A percentile compares a stretch with the other conserved stretches of the same genome.
Conservation (phyloP, 2,888 invertebrate species). For the Steinernema scapterisci region DNA sequence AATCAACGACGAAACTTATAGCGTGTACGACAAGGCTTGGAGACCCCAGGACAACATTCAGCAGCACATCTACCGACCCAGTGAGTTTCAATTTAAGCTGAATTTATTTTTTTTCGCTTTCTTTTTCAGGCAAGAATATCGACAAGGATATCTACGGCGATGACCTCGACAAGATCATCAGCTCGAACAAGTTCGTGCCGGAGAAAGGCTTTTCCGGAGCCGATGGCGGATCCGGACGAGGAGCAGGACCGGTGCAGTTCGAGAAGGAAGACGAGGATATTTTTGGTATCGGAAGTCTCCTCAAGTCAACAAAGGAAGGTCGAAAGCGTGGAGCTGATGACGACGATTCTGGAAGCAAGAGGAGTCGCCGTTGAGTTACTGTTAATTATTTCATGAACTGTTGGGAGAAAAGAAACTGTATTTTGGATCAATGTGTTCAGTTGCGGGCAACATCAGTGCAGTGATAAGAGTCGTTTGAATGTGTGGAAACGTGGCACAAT, state of each 20-base stretch:
- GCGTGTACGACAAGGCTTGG: conserved; percentile 98
- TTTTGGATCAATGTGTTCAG: too few species aligned
- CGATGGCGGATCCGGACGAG: conserved; percentile 74
- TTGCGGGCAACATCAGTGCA: too few species aligned
- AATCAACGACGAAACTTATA: conserved; percentile 90
- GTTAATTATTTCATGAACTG: neutral
- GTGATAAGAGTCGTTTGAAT: too few species aligned
- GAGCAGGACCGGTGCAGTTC: conserved; percentile 89
- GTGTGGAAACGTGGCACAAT: too few species aligned
- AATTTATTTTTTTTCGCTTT: neutral
- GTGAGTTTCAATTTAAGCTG: conserved; percentile 68
- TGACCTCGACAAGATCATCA: conserved; percentile 85
- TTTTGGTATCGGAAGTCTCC: conserved; percentile 96
- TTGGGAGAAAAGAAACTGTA: neutral
- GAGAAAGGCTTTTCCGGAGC: conserved; percentile 95
- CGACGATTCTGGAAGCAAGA: conserved; percentile 30
- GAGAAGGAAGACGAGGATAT: conserved; percentile 81
- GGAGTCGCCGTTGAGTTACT: conserved; percentile 35
- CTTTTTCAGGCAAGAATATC: conserved; percentile 72
- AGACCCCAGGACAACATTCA: conserved; percentile 84
- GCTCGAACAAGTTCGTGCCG: conserved; percentile 91
- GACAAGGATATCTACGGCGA: conserved; percentile 89
- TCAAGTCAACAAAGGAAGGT: conserved; percentile 87
- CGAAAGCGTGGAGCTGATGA: conserved; percentile 34
- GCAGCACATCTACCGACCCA: conserved; percentile 86